Evolutionary conservation across 2,888 invertebrate species (phyloP).

Genomic region (Beris morrisii): DNA sequence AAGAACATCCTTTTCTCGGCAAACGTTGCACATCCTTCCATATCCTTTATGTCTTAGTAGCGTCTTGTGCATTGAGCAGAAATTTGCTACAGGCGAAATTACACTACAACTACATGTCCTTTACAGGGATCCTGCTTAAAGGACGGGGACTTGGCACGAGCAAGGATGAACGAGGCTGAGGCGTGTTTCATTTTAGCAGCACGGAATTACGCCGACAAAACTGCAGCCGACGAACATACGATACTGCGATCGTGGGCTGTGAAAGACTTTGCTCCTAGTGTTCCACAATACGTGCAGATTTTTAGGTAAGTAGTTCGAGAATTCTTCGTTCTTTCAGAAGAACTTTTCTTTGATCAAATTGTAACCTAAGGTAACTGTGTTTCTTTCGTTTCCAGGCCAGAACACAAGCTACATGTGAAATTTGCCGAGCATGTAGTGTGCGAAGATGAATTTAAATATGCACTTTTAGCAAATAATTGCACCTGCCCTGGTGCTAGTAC

Average conservation of each 20-base stretch:
- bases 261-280: slow-evolving; percentile 95
- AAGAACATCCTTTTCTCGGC: too few relatives aligned
- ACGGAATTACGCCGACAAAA: slow-evolving; percentile 93
- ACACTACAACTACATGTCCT: not conserved
- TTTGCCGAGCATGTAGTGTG: slow-evolving; percentile 99
- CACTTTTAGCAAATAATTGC: slow-evolving; percentile 96
- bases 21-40: too few relatives aligned
- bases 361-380: not conserved
- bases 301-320: slow-evolving; percentile 61
- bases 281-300: slow-evolving; percentile 97
- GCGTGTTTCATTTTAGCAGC: slow-evolving; percentile 97
- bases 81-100: too few relatives aligned
- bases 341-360: slow-evolving; percentile 10
- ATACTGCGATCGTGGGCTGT: slow-evolving; percentile 94
- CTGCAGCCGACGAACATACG: slow-evolving; percentile 84
- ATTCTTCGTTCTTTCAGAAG: not conserved
- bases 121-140: slow-evolving; percentile 91
- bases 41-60: too few relatives aligned
- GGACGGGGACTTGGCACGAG: slow-evolving; percentile 91
- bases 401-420: slow-evolving; percentile 97
- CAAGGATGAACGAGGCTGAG: slow-evolving; percentile 96
- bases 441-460: slow-evolving; percentile 99
- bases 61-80: too few relatives aligned
- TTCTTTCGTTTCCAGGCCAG: slow-evolving; percentile 67
- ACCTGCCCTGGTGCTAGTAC: slow-evolving; percentile 97